Base-by-base conservation (phyloP, 2,113 vertebrate species). In the Channa argus region DNA sequence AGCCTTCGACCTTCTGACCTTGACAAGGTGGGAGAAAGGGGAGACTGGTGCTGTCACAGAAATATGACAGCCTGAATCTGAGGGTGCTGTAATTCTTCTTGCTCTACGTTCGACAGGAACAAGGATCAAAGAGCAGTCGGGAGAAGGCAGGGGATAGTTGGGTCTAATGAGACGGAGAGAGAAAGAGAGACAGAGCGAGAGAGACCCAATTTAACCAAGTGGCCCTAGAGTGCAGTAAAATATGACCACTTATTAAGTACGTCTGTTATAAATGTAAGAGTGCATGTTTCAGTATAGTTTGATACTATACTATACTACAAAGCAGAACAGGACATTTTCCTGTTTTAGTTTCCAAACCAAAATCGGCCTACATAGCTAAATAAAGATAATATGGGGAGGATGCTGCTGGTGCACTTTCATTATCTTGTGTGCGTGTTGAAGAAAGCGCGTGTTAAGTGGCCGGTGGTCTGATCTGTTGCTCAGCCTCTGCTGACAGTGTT, bases 51-150 rank as follows among this genome's bases (percentile, higher is more conserved):
- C 55, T 62, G 69, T 74, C 75, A 76, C n/a, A 39, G 49, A 84
- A 82, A 85, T 75, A 79, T 82, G 82, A 79, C 68, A 50, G 70
- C 72, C 63, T 79, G 67, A 61, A 77, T 76, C 83, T 15, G 73
- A 78, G 71, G 80, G 66, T 70, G 79, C 68, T 53, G 62, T 68
- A 73, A 77, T n/a, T 79, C 74, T 60, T 76, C 63, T 72, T 55
- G 24, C 50, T 80, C n/a, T 69, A 70, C 66, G 46, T 77, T 74
- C 70, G 84, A 73, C 59, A 74, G 60, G 34, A 59, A 39, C 24
- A 33, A 36, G 52, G 79, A 63, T 85, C 79, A 89, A 83, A 83
- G 76, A 71, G 33, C 74, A 69, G 68, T 33, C 8, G 5, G 12
- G 60, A 71, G 78, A 79, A 84, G 66, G 52, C 51, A 37, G 71